Percentiles rank a stretch among this genome's conserved stretches.
Evolutionary conservation across 2,113 vertebrate genomes (phyloP).

Genomic region (Ammodytes marinus): DNA sequence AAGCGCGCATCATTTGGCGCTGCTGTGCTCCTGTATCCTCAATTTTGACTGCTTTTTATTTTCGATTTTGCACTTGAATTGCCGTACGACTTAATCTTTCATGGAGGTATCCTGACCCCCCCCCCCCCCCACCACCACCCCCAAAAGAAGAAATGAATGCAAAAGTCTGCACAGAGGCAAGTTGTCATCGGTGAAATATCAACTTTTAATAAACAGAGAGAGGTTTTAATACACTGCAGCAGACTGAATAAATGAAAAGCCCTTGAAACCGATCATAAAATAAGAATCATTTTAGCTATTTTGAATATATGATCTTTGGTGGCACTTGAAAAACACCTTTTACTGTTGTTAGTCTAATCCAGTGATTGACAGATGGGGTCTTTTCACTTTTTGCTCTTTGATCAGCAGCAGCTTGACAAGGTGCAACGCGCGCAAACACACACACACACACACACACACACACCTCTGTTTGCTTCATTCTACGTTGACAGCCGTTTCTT

Average conservation of each 20-base stretch:
- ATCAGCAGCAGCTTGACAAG: constrained; percentile 44
- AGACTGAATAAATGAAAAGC: background rate
- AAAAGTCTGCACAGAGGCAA: background rate
- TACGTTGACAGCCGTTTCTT: background rate
- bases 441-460: background rate
- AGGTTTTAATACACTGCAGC: background rate
- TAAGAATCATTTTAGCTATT: background rate
- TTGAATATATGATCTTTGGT: background rate
- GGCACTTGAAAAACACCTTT: constrained; percentile 6
- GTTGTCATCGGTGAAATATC: too few relatives aligned
- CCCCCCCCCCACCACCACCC: too few relatives aligned
- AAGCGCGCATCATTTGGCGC: constrained; percentile 34
- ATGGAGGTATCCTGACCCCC: constrained; percentile 34
- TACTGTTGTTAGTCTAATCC: constrained; percentile 24
- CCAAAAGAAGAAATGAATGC: constrained; percentile 15
- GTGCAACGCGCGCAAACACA: constrained; percentile 5
- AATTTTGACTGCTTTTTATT: constrained; percentile 18
- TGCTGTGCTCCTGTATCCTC: constrained; percentile 38
- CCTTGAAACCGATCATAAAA: background rate
- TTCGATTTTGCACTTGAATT: constrained; percentile 43
- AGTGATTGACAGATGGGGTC: background rate
- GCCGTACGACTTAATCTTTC: constrained; percentile 29
- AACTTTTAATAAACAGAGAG: constrained; percentile 6
- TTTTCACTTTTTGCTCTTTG: constrained; percentile 34
- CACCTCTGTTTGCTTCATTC: background rate